Base-by-base conservation (phyloP, 2,113 vertebrate genomes). In the Osmerus eperlanus region DNA sequence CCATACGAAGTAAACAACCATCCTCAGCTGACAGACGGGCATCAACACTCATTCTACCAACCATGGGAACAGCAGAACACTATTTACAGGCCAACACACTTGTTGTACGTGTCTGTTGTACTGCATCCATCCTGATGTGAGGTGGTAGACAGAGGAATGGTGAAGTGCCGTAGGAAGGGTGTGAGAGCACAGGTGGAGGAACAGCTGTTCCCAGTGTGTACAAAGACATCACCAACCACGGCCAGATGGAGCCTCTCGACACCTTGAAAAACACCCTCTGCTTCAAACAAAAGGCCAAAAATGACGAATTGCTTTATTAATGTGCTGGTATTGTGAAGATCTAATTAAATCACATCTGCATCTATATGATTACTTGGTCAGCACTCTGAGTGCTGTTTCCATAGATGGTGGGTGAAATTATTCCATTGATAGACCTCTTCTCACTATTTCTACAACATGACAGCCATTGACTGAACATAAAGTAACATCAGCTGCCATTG, bases 141-240 rank as follows among this genome's bases (percentile, higher is more conserved):
- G 21, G 41, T 71, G 70, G 47, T 53, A 15, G 58, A 47, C 36
- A 29, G 23, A 7, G 21, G 15, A 8, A 19, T 23, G 7, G 23
- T 62, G 14, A 71, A 54, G 71, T 66, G 54, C 29, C n/a, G 62
- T 21, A 54, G 28, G 55, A 58, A 54, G 3, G 28, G 14, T 11
- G 16, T 58, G 18, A 36, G 11, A 59, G 63, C 53, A 47, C 71
- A 66, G 63, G 71, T 73, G 71, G 71, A 59, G 29, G 54, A 61
- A 65, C 72, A 73, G 65, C 65, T 73, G 72, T 73, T 73, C 72
- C 72, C 72, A 67, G 15, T 21, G 36, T 63, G 71, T 73, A 73
- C 71, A 66, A 62, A 41, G 63, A 66, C 64, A 67, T 66, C 71
- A 58, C 63, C 60, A 63, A 53, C 16, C n/a, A 53, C 12, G 9